phyloP scores from a whole-genome alignment of 2,113 vertebrate genomes.

The Empidonax alnorum region DNA sequence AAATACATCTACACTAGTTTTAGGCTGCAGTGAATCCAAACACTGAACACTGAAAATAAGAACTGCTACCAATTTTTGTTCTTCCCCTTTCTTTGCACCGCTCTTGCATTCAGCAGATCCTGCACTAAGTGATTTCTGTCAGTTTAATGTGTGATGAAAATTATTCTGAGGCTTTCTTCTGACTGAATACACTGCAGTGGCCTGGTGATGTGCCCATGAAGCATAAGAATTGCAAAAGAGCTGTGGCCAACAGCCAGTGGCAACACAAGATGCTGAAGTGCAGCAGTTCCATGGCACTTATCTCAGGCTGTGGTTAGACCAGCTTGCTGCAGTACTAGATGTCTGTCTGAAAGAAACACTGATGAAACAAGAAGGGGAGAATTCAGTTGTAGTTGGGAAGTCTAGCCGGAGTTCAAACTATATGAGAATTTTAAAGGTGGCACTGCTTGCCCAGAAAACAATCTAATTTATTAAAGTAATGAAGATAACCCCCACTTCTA shows the following conservation, averaged over 20 bases:
- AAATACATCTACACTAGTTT: background rate
- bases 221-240: background rate
- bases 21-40: background rate
- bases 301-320: background rate
- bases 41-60: background rate
- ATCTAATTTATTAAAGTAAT: background rate
- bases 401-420: background rate
- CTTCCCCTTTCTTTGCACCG: background rate
- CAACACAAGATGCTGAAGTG: background rate
- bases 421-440: background rate
- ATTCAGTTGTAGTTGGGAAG: background rate
- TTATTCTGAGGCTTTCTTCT: background rate
- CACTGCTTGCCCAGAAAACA: background rate
- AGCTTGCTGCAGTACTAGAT: background rate
- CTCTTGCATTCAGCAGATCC: background rate
- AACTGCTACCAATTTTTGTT: background rate
- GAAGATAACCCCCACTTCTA: background rate
- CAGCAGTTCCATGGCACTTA: background rate
- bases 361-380: background rate
- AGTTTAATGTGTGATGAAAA: background rate
- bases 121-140: background rate
- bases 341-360: background rate
- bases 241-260: background rate
- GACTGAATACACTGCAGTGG: background rate
- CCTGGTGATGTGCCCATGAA: background rate